Evolutionary conservation across 2,888 invertebrate genomes (phyloP), one percentile per base, ranked within the genome.

Genomic region (Acrobasis repandana): DNA sequence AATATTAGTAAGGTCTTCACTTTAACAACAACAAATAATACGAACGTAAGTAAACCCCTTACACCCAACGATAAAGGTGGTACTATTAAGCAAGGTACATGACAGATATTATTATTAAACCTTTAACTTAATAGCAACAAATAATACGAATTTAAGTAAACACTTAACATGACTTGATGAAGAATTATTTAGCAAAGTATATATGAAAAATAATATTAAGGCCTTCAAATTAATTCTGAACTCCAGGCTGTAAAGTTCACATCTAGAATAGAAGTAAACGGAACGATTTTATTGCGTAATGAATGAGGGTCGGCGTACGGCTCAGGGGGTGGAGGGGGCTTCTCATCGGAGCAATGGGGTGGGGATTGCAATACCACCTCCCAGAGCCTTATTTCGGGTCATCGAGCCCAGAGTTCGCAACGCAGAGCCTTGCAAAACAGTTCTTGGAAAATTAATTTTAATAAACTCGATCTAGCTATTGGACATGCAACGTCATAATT

Each of bases 251-350:
- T 49, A 56, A 16, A 46, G 63, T 63, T 63, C 58, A 70, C 69
- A 75, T 61, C 62, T 52, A 51, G 74, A 74, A 75, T 78, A 76
- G 74, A 77, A 76, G 80, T 79, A 78, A 82, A 79, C 75, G 77
- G 82, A 80, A 88, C 82, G 84, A 85, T 90, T 89, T 90, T 90
- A 90, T 91, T 91, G 91, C 90, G 90, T 91, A 90, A 90, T 91
- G 89, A 90, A 88, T 86, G 90, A 85, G 86, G 90, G 88, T 89
- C 88, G 88, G 83, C 82, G 87, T 81, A 80, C 88, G 80, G 73
- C 79, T 73, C 72, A 57, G 71, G 66, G 75, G 69, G 76, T 76
- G 71, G 71, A 62, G 62, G 68, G 61, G 70, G 71, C 67, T 60
- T 68, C 70, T 63, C 66, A 66, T 68, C 68, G 71, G 69, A 67